Conservation (phyloP, 1,140 invertebrate genomes). For the Hyles vespertilio region DNA sequence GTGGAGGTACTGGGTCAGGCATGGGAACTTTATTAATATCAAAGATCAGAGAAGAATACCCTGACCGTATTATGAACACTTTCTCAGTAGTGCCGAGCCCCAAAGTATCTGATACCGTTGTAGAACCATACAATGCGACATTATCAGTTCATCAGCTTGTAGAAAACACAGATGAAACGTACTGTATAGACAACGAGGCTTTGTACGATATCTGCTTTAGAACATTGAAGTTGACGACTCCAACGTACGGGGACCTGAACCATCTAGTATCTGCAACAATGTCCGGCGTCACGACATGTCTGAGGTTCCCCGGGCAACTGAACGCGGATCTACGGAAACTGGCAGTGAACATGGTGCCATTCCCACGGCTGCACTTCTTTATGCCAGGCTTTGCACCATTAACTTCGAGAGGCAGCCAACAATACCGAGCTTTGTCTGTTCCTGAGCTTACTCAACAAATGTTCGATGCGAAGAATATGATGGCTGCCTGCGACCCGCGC, state of each 20-base stretch:
- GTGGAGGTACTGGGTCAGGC: constrained; percentile 92
- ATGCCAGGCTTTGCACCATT: constrained; percentile 91
- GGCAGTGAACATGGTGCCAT: constrained; percentile 98
- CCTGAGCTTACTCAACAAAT: constrained; percentile 85
- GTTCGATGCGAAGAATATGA: constrained; percentile 75
- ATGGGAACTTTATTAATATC: constrained; percentile 91
- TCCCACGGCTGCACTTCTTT: constrained; percentile 87
- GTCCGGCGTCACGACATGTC: constrained; percentile 78
- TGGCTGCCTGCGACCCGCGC: constrained; percentile 83
- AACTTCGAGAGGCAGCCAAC: constrained; percentile 78
- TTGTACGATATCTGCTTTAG: constrained; percentile 93
- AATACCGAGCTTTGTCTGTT: constrained; percentile 83
- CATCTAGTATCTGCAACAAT: constrained; percentile 84
- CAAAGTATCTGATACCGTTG: constrained; percentile 90
- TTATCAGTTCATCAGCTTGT: constrained; percentile 86
- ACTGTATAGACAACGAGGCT: constrained; percentile 82
- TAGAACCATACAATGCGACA: constrained; percentile 90
- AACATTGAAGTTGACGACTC: constrained; percentile 85
- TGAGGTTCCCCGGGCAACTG: constrained; percentile 31
- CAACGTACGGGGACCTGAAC: constrained; percentile 86
- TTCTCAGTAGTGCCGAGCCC: constrained; percentile 95
- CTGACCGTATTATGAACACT: constrained; percentile 94
- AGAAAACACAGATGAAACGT: constrained; percentile 84
- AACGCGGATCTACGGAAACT: constrained; percentile 94
- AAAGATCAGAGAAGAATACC: constrained; percentile 91